Conservation (phyloP, 2,888 invertebrate genomes). For the Ophioninae sp. region DNA sequence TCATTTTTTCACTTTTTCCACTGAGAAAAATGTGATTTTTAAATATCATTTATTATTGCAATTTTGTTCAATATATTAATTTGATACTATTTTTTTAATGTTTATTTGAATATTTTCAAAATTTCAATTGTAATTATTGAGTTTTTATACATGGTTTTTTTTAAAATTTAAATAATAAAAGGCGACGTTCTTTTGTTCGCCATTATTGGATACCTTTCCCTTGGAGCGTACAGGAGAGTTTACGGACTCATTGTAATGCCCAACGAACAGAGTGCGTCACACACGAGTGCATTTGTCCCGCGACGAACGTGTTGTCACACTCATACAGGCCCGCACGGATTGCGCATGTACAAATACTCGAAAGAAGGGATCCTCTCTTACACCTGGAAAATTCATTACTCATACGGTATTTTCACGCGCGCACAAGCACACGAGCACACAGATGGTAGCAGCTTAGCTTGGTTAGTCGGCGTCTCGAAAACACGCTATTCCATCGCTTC, state of each 20-base stretch:
- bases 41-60: too few relatives aligned
- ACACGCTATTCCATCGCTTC: constrained; percentile 18
- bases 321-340: constrained; percentile 27
- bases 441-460: constrained; percentile 1
- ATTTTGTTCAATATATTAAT: too few relatives aligned
- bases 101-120: too few relatives aligned
- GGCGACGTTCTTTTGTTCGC: constrained; percentile 23
- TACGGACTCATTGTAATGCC: constrained; percentile 28
- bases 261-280: constrained; percentile 37
- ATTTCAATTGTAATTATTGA: too few relatives aligned
- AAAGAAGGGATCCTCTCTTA: constrained; percentile 30
- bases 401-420: constrained; percentile 24
- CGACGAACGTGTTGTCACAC: constrained; percentile 30
- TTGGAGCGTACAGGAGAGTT: neutral
- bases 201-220: constrained; percentile 24
- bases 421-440: constrained; percentile 33
- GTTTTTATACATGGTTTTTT: too few relatives aligned
- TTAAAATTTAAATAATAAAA: neutral
- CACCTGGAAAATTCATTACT: constrained; percentile 45
- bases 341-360: constrained; percentile 20
- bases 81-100: too few relatives aligned
- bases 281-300: constrained; percentile 54
- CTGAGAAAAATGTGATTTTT: too few relatives aligned
- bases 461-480: neutral
- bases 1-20: too few relatives aligned